These are phyloP conservation scores for Noctuana brunneofusca DNA, from an alignment of 2,888 invertebrate species.

Conservation along the genomic window DNA sequence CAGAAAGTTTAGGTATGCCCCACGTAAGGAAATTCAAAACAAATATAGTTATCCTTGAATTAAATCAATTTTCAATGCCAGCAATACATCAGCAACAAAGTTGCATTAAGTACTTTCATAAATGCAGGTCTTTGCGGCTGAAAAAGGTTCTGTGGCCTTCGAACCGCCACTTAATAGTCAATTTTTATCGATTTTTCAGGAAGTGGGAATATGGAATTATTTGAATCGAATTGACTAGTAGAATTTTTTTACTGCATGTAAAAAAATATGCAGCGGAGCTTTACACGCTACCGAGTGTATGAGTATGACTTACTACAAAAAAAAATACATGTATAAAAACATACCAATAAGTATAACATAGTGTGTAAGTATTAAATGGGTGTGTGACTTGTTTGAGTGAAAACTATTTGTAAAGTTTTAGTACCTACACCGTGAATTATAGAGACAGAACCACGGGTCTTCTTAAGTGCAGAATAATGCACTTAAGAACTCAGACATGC, in stretches of 20 bases:
- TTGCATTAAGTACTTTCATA: background rate
- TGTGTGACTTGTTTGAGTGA: too few relatives aligned
- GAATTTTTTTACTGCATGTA: too few relatives aligned
- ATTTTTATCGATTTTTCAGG: background rate
- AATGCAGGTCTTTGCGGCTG: background rate
- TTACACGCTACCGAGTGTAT: too few relatives aligned
- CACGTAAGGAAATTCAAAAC: too few relatives aligned
- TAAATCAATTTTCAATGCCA: background rate
- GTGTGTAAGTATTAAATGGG: too few relatives aligned
- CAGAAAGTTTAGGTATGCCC: too few relatives aligned
- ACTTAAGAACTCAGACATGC: conserved; percentile 26
- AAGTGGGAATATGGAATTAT: background rate
- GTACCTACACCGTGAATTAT: too few relatives aligned
- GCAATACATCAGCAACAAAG: background rate
- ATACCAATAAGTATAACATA: too few relatives aligned
- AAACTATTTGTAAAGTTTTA: too few relatives aligned
- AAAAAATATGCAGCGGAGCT: too few relatives aligned
- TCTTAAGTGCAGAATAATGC: background rate
- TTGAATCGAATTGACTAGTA: background rate
- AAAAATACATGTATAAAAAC: too few relatives aligned
- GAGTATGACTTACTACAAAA: too few relatives aligned
- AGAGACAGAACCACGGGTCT: background rate
- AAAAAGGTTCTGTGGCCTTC: background rate
- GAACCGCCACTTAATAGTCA: background rate
- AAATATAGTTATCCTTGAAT: background rate